Conservation (phyloP, 2,113 vertebrate genomes). For the Meriones unguiculatus region DNA sequence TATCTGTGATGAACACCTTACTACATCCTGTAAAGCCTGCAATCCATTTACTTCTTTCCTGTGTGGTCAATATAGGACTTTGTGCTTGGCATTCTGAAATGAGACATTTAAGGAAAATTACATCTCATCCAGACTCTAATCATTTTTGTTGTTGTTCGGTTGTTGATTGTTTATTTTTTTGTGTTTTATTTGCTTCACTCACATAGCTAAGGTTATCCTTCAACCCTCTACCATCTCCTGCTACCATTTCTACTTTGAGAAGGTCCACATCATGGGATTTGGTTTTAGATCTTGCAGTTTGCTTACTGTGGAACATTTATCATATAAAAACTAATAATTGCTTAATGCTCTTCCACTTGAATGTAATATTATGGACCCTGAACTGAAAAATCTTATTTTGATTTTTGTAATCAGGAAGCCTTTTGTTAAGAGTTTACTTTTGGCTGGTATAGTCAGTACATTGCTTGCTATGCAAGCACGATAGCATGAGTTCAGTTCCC, state of each 20-base stretch:
- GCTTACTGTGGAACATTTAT: neutral
- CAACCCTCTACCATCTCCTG: no score
- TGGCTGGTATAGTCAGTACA: neutral
- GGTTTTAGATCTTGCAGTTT: neutral
- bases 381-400: neutral
- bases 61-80: neutral
- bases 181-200: neutral
- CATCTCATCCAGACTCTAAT: neutral
- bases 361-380: neutral
- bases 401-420: neutral
- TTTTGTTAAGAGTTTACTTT: neutral
- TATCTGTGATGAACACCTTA: neutral
- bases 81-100: neutral
- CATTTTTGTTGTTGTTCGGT: no score
- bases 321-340: neutral
- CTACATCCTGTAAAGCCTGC: neutral
- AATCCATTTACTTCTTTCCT: neutral
- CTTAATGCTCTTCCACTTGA: neutral
- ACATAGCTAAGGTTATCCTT: neutral
- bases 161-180: neutral
- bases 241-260: neutral
- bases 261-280: neutral
- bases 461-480: neutral
- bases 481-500: neutral
- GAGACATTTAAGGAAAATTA: neutral